Base-by-base conservation (phyloP, 1,140 invertebrate species). In the Chelonus insularis region DNA sequence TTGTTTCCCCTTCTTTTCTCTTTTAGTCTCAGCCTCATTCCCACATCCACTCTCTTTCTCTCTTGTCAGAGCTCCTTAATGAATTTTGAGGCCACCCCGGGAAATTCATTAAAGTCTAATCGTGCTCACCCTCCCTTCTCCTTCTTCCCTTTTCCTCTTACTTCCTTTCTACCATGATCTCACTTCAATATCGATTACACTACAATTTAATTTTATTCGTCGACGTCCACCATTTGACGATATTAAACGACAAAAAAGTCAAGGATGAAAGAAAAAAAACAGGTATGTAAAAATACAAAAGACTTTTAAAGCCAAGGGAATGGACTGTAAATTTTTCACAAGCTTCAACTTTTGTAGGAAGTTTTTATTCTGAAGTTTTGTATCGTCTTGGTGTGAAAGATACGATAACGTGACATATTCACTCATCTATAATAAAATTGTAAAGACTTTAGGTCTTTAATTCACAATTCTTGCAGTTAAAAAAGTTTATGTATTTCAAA, bases 41-140 rank as follows among this genome's bases (percentile, higher is more conserved):
- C 34, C 36, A 18, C 52, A 25, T 11, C 16, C 34, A 20, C 39
- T 45, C 50, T 58, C 41, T 23, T 56, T 51, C 54, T 52, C 41
- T 47, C 34, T 37, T 21, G 32, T 60, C 36, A 56, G 57, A 20
- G 34, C 55, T 29, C 57, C 56, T 58, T 60, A 60, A 60, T 60
- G 57, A 60, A 60, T 60, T 60, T 60, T 60, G 57, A 60, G 57
- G 48, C 34, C 34, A 50, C 47, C 36, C 57, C 45, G 47, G 57
- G 32, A 66, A 66, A 66, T 66, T 66, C 64, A 66, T 66, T 66
- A 66, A 66, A 66, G 60, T 66, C 64, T 60, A 66, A 66, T 66
- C 64, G 60, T 21, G 32, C 37, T 23, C 34, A 29, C 36, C 34
- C 54, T 45, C 48, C 20, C 37, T 43, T 39, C 47, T 41, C 36